Evolutionary conservation across 1,140 invertebrate species (phyloP).

Genomic region (Nymphalis io): DNA sequence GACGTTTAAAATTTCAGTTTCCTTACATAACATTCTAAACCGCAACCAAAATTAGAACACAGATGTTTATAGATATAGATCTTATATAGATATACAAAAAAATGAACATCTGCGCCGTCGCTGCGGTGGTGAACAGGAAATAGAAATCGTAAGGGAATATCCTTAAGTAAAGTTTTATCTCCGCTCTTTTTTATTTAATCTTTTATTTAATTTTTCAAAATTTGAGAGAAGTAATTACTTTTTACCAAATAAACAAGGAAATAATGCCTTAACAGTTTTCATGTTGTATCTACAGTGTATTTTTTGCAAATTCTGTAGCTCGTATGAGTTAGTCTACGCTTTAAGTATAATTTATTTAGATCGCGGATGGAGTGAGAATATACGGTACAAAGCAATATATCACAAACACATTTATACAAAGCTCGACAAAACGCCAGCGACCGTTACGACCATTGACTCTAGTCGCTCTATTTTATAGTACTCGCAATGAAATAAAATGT

Average conservation of each 20-base stretch:
- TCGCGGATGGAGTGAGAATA: not conserved
- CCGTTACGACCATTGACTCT: conserved; percentile 36
- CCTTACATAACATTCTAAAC: conserved; percentile 17
- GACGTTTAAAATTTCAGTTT: conserved; percentile 18
- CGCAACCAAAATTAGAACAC: conserved; percentile 30
- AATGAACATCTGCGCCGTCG: conserved; percentile 21
- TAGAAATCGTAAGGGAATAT: conserved; percentile 7
- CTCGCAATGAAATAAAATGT: conserved; percentile 28
- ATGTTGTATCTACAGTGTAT: too few relatives aligned
- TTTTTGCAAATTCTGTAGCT: too few relatives aligned
- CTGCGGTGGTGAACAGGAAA: conserved; percentile 23
- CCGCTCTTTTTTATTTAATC: not conserved
- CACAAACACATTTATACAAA: conserved; percentile 22
- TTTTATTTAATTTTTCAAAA: not conserved
- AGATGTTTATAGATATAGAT: conserved; percentile 12
- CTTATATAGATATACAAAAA: conserved; percentile 15
- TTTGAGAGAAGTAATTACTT: too few relatives aligned
- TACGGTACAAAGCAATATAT: conserved; percentile 11
- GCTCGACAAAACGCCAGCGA: conserved; percentile 28
- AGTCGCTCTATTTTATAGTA: conserved; percentile 23
- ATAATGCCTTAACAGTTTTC: too few relatives aligned
- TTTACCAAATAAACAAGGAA: too few relatives aligned
- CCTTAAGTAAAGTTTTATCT: not conserved
- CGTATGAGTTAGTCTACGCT: too few relatives aligned
- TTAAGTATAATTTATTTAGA: too few relatives aligned